A percentile compares a stretch with the other conserved stretches of the same genome.
Conservation (phyloP, 2,797 vertebrate species). For the Lagodon rhomboides region DNA sequence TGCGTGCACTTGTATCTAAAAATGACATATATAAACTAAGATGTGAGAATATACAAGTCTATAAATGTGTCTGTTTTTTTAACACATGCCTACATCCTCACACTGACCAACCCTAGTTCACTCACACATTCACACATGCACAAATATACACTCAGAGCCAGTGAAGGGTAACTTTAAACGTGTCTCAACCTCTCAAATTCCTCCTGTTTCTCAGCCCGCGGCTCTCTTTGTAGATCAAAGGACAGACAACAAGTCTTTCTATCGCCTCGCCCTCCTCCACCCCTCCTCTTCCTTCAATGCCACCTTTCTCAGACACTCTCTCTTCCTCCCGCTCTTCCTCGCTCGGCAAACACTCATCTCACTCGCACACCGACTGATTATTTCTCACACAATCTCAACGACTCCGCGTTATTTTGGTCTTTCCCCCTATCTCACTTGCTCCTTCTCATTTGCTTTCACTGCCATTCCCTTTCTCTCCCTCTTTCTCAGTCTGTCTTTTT, state of each 20-base stretch:
- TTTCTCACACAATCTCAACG: constrained; percentile 21
- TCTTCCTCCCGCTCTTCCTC: constrained; percentile 40
- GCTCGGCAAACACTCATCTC: constrained; percentile 41
- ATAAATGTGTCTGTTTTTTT: constrained; percentile 3
- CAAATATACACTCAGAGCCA: constrained; percentile 29
- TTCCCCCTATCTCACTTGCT: constrained; percentile 11
- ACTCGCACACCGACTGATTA: constrained; percentile 7
- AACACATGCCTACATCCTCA: constrained; percentile 2
- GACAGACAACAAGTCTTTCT: constrained; percentile 69
- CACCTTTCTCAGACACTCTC: constrained; percentile 59
- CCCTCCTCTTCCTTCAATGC: constrained; percentile 67
- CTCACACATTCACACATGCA: constrained; percentile 23
- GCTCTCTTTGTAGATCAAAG: constrained; percentile 85
- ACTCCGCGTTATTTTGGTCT: constrained; percentile 28
- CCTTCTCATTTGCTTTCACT: constrained; percentile 26
- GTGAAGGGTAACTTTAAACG: constrained; percentile 76
- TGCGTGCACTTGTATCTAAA: not conserved
- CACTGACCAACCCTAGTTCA: constrained; percentile 17
- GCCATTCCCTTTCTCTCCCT: constrained; percentile 16
- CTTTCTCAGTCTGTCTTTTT: constrained; percentile 41
- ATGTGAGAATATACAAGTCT: not conserved
- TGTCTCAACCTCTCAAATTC: constrained; percentile 81
- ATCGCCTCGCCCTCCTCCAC: constrained; percentile 54
- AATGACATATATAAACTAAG: not conserved
- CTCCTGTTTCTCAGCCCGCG: constrained; percentile 75